Evolutionary conservation across 2,113 vertebrate genomes (phyloP).

Genomic region (Mirounga angustirostris): DNA sequence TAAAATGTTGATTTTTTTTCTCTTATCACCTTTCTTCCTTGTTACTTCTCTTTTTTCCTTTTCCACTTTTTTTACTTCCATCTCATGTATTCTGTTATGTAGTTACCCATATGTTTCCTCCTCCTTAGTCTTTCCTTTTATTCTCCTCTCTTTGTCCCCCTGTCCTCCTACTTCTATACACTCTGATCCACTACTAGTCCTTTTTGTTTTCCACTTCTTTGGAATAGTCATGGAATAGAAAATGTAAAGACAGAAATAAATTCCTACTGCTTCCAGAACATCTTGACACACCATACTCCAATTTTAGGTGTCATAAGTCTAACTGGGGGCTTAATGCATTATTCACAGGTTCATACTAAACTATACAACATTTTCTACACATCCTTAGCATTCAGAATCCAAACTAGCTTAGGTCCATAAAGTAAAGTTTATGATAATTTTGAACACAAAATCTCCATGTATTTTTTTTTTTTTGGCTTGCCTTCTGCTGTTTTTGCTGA

Average conservation of each 20-base stretch:
- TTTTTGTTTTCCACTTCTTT: background rate
- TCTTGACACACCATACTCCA: background rate
- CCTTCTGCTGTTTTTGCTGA: background rate
- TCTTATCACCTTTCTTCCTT: background rate
- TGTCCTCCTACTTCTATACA: background rate
- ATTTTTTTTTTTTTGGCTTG: background rate
- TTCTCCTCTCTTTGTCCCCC: background rate
- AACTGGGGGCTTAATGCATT: background rate
- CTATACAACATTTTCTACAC: background rate
- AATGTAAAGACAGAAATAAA: background rate
- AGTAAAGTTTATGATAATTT: background rate
- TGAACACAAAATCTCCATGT: background rate
- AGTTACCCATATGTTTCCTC: too few relatives aligned
- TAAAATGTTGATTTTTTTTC: background rate
- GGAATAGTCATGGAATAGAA: background rate
- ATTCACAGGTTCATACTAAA: background rate
- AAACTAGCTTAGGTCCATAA: background rate
- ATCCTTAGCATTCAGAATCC: background rate
- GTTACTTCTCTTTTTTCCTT: background rate
- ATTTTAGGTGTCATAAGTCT: background rate
- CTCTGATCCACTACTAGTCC: fast-evolving
- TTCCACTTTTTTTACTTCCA: background rate
- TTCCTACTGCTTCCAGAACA: background rate
- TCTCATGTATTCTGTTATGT: background rate
- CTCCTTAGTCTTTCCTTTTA: background rate